Conservation (phyloP, 1,140 invertebrate genomes). For the Lasioglossum albipes region DNA sequence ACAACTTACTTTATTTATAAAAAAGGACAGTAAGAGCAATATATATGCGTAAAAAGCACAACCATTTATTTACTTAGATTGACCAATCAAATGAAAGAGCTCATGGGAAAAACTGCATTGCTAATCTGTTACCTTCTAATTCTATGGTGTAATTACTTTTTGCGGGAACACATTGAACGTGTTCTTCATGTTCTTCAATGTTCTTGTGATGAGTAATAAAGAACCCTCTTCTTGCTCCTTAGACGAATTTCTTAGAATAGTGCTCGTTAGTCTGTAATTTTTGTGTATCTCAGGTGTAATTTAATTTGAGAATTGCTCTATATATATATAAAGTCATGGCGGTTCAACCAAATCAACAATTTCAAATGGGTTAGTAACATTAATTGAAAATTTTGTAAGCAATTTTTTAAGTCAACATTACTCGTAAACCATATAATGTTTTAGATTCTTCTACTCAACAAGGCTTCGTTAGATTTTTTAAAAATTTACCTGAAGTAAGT, state of each 20-base stretch:
- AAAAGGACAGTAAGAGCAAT: too few species aligned
- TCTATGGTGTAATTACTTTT: background rate
- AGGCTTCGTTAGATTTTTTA: constrained; percentile 82
- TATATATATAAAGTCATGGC: constrained; percentile 60
- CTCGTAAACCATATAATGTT: constrained; percentile 41
- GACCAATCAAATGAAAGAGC: constrained; percentile 12
- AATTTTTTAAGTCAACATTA: background rate
- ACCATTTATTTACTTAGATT: background rate
- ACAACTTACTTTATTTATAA: too few species aligned
- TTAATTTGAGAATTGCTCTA: constrained; percentile 18
- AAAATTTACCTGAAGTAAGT: constrained; percentile 82
- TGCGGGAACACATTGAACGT: constrained; percentile 21
- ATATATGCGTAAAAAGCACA: too few species aligned
- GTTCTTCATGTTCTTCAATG: too few species aligned
- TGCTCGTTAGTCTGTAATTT: background rate
- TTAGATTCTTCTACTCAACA: constrained; percentile 82
- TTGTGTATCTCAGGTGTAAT: background rate
- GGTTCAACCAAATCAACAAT: constrained; percentile 70
- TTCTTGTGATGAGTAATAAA: background rate
- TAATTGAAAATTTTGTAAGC: background rate
- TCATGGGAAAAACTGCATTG: too few species aligned
- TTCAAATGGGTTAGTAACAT: constrained; percentile 63
- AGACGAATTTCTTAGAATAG: background rate
- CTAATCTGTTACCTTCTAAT: background rate
- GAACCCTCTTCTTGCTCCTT: too few species aligned